Evolutionary conservation across 2,113 vertebrate genomes (phyloP).

Genomic region (Hippocampus comes): DNA sequence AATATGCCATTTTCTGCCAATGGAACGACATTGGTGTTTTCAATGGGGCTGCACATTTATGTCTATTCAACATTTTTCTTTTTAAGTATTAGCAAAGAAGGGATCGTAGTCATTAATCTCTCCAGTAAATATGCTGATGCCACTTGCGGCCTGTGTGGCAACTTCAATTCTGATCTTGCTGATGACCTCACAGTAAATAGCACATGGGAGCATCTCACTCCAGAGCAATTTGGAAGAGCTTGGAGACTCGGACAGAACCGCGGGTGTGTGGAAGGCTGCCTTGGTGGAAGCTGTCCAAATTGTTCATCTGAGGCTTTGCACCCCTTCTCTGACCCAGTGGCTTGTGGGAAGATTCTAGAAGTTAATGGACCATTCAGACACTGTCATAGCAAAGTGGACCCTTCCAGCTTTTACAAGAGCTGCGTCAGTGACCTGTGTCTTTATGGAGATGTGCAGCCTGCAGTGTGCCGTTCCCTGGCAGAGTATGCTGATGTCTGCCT

Average conservation of each 20-base stretch:
- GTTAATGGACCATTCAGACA: slow-evolving; percentile 59
- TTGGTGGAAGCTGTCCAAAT: slow-evolving; percentile 43
- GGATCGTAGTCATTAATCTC: slow-evolving; percentile 18
- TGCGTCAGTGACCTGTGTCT: slow-evolving; percentile 63
- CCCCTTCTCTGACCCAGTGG: slow-evolving; percentile 27
- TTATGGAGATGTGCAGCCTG: slow-evolving; percentile 38
- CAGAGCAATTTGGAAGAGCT: slow-evolving; percentile 19
- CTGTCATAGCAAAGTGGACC: slow-evolving; percentile 57
- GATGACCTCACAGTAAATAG: slow-evolving; percentile 26
- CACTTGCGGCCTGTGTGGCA: slow-evolving; percentile 38
- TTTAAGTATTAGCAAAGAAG: slow-evolving; percentile 29
- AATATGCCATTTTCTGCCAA: slow-evolving; percentile 24
- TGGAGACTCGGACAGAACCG: slow-evolving; percentile 26
- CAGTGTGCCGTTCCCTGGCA: slow-evolving; percentile 40
- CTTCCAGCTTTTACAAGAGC: slow-evolving; percentile 50
- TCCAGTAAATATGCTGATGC: slow-evolving; percentile 32
- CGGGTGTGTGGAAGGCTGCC: slow-evolving; percentile 38
- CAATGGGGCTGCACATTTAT: slow-evolving; percentile 22
- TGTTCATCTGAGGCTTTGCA: slow-evolving; percentile 34
- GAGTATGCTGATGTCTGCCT: slow-evolving; percentile 49
- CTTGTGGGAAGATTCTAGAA: slow-evolving; percentile 45
- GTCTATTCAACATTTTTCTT: slow-evolving; percentile 30
- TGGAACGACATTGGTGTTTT: slow-evolving; percentile 26
- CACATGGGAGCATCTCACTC: slow-evolving; percentile 11
- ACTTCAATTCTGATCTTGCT: slow-evolving; percentile 42